Evolutionary conservation across 1,140 invertebrate species (phyloP).

Genomic region (Rhagoletis zephyria): DNA sequence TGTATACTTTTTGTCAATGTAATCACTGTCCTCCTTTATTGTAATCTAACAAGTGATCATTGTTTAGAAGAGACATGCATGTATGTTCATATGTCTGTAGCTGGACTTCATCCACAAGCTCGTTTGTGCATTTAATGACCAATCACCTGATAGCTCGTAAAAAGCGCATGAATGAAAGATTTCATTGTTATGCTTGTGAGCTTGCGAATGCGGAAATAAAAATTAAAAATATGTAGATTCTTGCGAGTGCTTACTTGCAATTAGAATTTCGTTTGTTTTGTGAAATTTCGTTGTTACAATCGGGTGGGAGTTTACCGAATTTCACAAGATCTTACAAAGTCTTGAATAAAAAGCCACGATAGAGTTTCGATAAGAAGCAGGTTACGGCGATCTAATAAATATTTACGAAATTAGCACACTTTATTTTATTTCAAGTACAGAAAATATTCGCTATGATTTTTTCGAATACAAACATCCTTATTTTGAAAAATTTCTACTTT

Average conservation of each 20-base stretch:
- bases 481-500: no score
- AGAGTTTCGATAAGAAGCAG: no score
- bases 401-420: no score
- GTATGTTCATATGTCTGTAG: background rate
- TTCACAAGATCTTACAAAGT: background rate
- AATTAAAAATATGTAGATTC: background rate
- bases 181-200: background rate
- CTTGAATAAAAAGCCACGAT: no score
- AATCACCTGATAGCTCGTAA: slow-evolving; percentile 17
- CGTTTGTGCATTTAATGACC: background rate
- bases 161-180: slow-evolving; percentile 2
- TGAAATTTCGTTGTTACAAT: background rate
- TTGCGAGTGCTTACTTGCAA: background rate
- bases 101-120: no score
- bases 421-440: no score
- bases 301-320: background rate
- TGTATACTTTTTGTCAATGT: background rate
- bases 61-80: background rate
- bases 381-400: no score
- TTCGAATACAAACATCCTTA: no score
- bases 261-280: slow-evolving; percentile 2
- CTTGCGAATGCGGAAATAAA: slow-evolving; percentile 15
- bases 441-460: no score
- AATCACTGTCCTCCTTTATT: background rate
- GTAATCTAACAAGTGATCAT: slow-evolving; percentile 5